Base-by-base conservation (phyloP, 2,888 invertebrate species). In the Drosophila neotestacea region DNA sequence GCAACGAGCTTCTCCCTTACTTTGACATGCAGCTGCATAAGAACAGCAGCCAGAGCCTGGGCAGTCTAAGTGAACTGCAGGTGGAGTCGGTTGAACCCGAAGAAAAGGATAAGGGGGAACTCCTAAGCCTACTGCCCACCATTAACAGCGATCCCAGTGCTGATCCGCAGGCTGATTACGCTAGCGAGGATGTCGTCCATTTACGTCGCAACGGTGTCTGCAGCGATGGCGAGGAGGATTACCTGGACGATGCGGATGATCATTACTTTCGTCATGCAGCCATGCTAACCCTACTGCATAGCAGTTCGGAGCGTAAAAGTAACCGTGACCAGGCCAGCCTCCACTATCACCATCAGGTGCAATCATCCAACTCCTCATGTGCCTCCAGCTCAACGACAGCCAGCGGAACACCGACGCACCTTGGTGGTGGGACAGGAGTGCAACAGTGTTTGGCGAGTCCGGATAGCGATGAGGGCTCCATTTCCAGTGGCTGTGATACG, bases 401-500 rank as follows among this genome's bases (percentile, higher is more conserved):
- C 47, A 84, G 84, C 54, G 81, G 77, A 13, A 73, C 66, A 16
- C 76, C 44, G 6, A 34, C 60, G n/a, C 75, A 64, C n/a, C 50
- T 48, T 42, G 72, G 58, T 13, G 48, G 44, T 42, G 73, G 74
- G 9, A 62, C 30, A n/a, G 62, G 61, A 7, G 30, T 13, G 4
- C 80, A 63, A 13, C 78, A 64, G 71, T 76, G 79, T 41, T 74
- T 89, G 55, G 73, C 77, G 27, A 84, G 85, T 54, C 93, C 94
- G 76, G 95, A 95, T 87, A 95, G 95, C 92, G 95, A 95, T 93
- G 95, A 95, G 88, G 95, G 95, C 77, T 95, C 95, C 55, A 95
- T 96, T 90, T 96, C 96, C 74, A 96, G 96, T 88, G 96, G 96
- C 79, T 96, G 96, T 91, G 96, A 96, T 93, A 96, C 96, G 11